A percentile compares a stretch with the other conserved stretches of the same genome.
phyloP scores from a whole-genome alignment of 2,113 vertebrate genomes.

The Oophaga pumilio region DNA sequence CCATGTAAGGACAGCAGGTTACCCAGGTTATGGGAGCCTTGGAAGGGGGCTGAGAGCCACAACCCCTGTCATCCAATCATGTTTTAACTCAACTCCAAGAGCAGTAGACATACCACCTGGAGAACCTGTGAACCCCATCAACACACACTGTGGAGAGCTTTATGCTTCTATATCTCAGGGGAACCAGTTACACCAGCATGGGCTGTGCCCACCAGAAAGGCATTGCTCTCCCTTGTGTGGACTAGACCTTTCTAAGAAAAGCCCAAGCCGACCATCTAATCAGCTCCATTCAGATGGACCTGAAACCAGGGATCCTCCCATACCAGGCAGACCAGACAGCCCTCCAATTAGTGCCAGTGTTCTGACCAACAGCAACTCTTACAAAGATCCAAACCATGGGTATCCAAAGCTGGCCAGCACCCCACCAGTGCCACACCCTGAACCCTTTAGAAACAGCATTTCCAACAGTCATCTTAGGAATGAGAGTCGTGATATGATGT shows the following conservation, averaged over 20 bases:
- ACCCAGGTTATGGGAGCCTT: slow-evolving; percentile 83
- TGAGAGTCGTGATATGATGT: slow-evolving; percentile 76
- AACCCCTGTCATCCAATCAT: slow-evolving; percentile 93
- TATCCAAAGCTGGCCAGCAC: slow-evolving; percentile 65
- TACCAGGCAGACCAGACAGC: slow-evolving; percentile 75
- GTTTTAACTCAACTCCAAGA: slow-evolving; percentile 77
- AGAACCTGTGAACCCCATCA: slow-evolving; percentile 76
- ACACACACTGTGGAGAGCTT: slow-evolving; percentile 86
- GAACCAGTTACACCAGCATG: slow-evolving; percentile 75
- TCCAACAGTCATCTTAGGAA: slow-evolving; percentile 79
- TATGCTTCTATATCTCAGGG: slow-evolving; percentile 84
- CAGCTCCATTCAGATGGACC: slow-evolving; percentile 71
- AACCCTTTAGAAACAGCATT: slow-evolving; percentile 68
- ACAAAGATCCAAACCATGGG: slow-evolving; percentile 72
- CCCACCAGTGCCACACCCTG: slow-evolving; percentile 71
- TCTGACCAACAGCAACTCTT: slow-evolving; percentile 71
- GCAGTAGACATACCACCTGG: slow-evolving; percentile 70
- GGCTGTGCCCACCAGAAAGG: slow-evolving; percentile 76
- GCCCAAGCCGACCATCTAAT: slow-evolving; percentile 79
- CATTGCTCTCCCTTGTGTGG: slow-evolving; percentile 91
- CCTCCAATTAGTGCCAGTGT: slow-evolving; percentile 70
- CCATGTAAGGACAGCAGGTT: slow-evolving; percentile 80
- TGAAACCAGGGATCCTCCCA: slow-evolving; percentile 69
- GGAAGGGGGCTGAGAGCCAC: slow-evolving; percentile 79
- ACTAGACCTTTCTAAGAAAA: slow-evolving; percentile 96